phyloP scores from a whole-genome alignment of 2,797 vertebrate species.

The Enteromius thamalakanensis region DNA sequence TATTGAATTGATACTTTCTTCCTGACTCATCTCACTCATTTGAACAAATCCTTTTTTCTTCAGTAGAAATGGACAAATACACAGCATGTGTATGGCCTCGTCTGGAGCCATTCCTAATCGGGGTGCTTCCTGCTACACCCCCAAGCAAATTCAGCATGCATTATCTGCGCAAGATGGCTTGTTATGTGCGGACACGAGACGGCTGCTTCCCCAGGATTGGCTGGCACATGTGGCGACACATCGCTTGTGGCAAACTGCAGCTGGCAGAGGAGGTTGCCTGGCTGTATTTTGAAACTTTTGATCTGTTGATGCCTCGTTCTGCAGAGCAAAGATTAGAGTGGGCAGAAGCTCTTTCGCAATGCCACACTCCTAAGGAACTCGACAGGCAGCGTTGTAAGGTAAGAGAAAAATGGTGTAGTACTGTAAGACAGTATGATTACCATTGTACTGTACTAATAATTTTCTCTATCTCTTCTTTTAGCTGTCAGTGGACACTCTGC shows the following conservation, averaged over 20 bases:
- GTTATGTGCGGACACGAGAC: slow-evolving; percentile 84
- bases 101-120: slow-evolving; percentile 90
- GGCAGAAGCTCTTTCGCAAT: slow-evolving; percentile 88
- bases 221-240: slow-evolving; percentile 92
- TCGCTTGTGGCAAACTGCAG: slow-evolving; percentile 95
- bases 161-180: slow-evolving; percentile 90
- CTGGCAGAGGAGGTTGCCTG: slow-evolving; percentile 87
- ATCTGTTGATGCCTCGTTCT: slow-evolving; percentile 76
- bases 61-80: slow-evolving; percentile 78
- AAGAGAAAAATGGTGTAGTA: slow-evolving; percentile 44
- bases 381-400: slow-evolving; percentile 89
- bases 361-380: slow-evolving; percentile 81
- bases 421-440: neutral
- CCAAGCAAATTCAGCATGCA: slow-evolving; percentile 87
- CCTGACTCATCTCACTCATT: neutral
- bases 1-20: neutral
- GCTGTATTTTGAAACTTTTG: slow-evolving; percentile 95
- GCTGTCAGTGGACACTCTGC: slow-evolving; percentile 91
- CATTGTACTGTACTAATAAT: neutral
- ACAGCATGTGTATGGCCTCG: slow-evolving; percentile 86
- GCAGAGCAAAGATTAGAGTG: slow-evolving; percentile 82
- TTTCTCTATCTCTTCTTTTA: slow-evolving; percentile 63
- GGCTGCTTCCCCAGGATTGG: slow-evolving; percentile 85
- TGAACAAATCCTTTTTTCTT: slow-evolving; percentile 1
- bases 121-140: slow-evolving; percentile 82